These are phyloP conservation scores for Pogonomyrmex californicus DNA, from an alignment of 1,140 invertebrate species.

Conservation along the genomic window DNA sequence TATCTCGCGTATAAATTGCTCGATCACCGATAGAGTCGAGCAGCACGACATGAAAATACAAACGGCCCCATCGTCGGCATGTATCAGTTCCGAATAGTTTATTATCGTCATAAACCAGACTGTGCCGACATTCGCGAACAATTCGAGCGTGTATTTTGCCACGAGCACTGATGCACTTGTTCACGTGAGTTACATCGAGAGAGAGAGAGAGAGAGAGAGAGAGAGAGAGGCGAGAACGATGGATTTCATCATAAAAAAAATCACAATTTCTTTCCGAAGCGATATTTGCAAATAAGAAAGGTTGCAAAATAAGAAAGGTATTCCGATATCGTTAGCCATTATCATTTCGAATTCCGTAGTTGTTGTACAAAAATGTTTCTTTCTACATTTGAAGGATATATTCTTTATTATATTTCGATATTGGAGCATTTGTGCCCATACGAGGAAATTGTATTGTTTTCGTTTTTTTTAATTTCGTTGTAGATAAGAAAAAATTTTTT, in stretches of 20 bases:
- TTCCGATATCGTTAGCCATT: background rate
- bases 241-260: conserved; percentile 19
- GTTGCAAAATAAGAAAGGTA: background rate
- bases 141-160: conserved; percentile 53
- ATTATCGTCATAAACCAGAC: conserved; percentile 69
- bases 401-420: background rate
- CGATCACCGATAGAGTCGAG: conserved; percentile 61
- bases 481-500: background rate
- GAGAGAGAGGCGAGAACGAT: background rate
- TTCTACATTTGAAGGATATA: conserved; percentile 2
- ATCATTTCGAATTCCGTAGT: background rate
- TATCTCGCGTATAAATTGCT: conserved; percentile 68
- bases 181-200: conserved; percentile 1
- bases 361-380: background rate
- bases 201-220: background rate
- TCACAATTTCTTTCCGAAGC: background rate
- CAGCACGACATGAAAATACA: conserved; percentile 66
- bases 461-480: background rate
- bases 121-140: conserved; percentile 37
- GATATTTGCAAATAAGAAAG: background rate
- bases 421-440: background rate
- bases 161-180: conserved; percentile 25
- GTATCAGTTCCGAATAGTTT: conserved; percentile 74
- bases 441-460: background rate
- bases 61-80: conserved; percentile 66